These are phyloP conservation scores for Styela plicata DNA, from an alignment of 23 tunicate species.

Conservation along the genomic window DNA sequence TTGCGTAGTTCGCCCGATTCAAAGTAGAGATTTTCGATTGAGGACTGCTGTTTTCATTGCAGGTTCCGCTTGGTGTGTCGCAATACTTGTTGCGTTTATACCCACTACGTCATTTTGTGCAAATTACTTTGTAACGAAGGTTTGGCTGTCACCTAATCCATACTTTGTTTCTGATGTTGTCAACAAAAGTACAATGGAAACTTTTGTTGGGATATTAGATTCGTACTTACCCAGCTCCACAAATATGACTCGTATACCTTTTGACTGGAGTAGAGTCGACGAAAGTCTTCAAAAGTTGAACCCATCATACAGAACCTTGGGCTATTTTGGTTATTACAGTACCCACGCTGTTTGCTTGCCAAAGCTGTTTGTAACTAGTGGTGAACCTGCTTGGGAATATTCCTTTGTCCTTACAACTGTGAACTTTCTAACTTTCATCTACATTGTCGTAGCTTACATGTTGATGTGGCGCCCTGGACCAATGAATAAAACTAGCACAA, in stretches of 20 bases:
- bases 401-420: slow-evolving; percentile 42
- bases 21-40: slow-evolving; percentile 41
- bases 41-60: slow-evolving; percentile 20
- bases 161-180: slow-evolving; percentile 41
- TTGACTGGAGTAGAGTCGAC: slow-evolving; percentile 9
- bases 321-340: slow-evolving; percentile 71
- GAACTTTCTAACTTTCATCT: slow-evolving; percentile 48
- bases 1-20: slow-evolving; percentile 55
- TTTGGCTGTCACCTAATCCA: slow-evolving; percentile 37
- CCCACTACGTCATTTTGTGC: slow-evolving; percentile 25
- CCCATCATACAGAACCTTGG: slow-evolving; percentile 20
- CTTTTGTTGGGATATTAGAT: slow-evolving; percentile 11
- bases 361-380: slow-evolving; percentile 29
- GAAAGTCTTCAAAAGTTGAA: not conserved
- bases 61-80: slow-evolving; percentile 42
- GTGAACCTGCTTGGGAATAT: slow-evolving; percentile 54
- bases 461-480: slow-evolving; percentile 26
- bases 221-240: slow-evolving; percentile 20
- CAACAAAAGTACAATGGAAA: slow-evolving; percentile 7
- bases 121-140: slow-evolving; percentile 30
- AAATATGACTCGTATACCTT: not conserved
- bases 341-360: slow-evolving; percentile 71
- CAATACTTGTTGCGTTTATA: slow-evolving; percentile 30
- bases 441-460: slow-evolving; percentile 40
- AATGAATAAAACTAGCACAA: not conserved